Percentiles rank a stretch among this genome's conserved stretches.
Conservation (phyloP, 2,888 invertebrate species). For the Dryobotodes eremita region DNA sequence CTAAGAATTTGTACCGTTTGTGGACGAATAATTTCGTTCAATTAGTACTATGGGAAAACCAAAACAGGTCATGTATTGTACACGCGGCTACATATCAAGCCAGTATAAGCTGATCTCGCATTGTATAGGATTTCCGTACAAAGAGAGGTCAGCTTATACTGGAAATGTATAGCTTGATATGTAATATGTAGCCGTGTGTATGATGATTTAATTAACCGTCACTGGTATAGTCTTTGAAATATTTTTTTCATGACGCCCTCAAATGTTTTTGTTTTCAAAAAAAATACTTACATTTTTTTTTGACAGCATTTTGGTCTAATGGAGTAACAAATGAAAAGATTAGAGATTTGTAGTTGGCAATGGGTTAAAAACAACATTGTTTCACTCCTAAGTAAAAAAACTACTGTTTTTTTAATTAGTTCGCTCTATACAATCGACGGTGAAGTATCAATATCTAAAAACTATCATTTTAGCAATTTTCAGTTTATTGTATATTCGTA, state of each 20-base stretch:
- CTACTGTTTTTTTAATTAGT: too few species aligned
- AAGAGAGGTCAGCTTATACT: too few species aligned
- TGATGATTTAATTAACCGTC: not conserved
- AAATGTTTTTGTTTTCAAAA: not conserved
- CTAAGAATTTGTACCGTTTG: not conserved
- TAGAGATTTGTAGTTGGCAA: not conserved
- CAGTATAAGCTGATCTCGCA: too few species aligned
- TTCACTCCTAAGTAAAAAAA: not conserved
- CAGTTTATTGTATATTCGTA: too few species aligned
- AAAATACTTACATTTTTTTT: too few species aligned
- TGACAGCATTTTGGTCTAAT: too few species aligned
- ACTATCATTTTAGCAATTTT: too few species aligned
- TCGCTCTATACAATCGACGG: too few species aligned
- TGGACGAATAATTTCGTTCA: conserved; percentile 2
- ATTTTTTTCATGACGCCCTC: not conserved
- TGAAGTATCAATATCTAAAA: too few species aligned
- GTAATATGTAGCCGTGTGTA: not conserved
- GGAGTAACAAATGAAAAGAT: not conserved
- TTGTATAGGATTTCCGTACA: too few species aligned
- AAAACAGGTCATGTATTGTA: not conserved
- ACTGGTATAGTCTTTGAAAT: not conserved
- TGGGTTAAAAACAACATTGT: not conserved
- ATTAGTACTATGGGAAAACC: not conserved
- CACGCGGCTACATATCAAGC: too few species aligned
- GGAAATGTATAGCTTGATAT: too few species aligned